phyloP scores from a whole-genome alignment of 2,113 vertebrate genomes.

The Okapia johnstoni region DNA sequence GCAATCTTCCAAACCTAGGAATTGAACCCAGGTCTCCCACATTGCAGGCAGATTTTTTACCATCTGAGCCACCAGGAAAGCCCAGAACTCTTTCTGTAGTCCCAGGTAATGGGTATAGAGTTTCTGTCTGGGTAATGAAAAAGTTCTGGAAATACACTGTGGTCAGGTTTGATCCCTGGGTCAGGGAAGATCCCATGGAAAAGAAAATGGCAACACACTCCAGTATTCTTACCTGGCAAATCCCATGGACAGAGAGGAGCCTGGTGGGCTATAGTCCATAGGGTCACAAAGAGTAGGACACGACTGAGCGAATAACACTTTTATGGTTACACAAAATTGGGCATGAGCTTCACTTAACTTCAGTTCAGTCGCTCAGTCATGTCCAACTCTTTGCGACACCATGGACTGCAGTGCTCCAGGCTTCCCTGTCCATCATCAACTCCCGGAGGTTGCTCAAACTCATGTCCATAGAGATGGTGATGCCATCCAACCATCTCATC shows the following conservation, averaged over 20 bases:
- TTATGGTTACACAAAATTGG: not conserved
- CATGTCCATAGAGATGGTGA: not conserved
- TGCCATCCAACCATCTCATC: not conserved
- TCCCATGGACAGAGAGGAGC: not conserved
- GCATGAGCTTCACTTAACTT: not conserved
- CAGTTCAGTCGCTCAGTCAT: not conserved
- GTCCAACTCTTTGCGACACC: not conserved
- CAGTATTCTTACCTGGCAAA: not conserved
- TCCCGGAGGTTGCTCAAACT: not conserved
- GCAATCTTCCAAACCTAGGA: not conserved
- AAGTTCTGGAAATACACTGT: not conserved
- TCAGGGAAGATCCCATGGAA: not conserved
- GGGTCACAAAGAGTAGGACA: not conserved
- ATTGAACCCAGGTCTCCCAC: not conserved
- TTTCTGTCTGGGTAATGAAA: not conserved
- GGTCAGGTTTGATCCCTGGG: not conserved
- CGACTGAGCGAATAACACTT: not conserved
- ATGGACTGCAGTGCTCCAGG: not conserved
- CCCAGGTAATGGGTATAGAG: not conserved
- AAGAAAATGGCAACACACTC: not conserved
- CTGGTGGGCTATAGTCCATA: not conserved
- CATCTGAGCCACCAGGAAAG: not conserved
- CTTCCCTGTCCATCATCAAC: not conserved
- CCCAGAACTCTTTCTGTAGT: not conserved
- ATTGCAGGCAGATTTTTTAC: not conserved